Conservation (phyloP, 2,797 vertebrate species). For the Danionella dracula region DNA sequence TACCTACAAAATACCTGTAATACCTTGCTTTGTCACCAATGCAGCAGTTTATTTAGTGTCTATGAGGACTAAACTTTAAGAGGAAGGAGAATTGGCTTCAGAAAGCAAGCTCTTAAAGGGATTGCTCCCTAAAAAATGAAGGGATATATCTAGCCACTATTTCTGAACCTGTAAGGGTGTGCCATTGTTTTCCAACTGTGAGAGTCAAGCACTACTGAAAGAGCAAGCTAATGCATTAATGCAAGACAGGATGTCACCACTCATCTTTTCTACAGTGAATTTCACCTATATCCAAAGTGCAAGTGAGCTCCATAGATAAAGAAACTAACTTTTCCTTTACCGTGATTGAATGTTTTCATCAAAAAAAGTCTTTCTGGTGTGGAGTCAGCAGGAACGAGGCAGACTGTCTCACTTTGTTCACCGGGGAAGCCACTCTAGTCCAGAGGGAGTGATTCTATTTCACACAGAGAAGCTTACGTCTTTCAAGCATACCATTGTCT, state of each 20-base stretch:
- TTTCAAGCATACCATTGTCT: slow-evolving; percentile 49
- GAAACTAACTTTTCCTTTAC: not conserved
- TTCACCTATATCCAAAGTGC: not conserved
- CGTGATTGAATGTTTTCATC: slow-evolving; percentile 25
- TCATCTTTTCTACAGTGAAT: not conserved
- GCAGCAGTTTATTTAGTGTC: no score
- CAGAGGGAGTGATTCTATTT: slow-evolving; percentile 48
- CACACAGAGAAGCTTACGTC: slow-evolving; percentile 46
- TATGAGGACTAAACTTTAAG: no score
- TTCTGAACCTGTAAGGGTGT: no score
- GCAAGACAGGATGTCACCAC: not conserved
- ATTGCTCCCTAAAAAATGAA: no score
- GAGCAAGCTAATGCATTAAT: not conserved
- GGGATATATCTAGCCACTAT: no score
- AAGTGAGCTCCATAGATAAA: not conserved
- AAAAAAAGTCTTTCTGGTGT: slow-evolving; percentile 24
- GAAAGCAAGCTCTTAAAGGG: no score
- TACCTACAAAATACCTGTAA: no score
- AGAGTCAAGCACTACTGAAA: not conserved
- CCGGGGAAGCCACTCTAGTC: slow-evolving; percentile 32
- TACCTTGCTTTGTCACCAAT: no score
- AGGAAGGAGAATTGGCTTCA: no score
- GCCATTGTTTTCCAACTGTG: no score
- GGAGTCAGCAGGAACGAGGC: slow-evolving; percentile 31
- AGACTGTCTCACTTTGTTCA: slow-evolving; percentile 39